A percentile compares a stretch with the other conserved stretches of the same genome.
These are phyloP conservation scores for Alouatta palliata DNA, from an alignment of 2,113 vertebrate species.

Conservation along the genomic window DNA sequence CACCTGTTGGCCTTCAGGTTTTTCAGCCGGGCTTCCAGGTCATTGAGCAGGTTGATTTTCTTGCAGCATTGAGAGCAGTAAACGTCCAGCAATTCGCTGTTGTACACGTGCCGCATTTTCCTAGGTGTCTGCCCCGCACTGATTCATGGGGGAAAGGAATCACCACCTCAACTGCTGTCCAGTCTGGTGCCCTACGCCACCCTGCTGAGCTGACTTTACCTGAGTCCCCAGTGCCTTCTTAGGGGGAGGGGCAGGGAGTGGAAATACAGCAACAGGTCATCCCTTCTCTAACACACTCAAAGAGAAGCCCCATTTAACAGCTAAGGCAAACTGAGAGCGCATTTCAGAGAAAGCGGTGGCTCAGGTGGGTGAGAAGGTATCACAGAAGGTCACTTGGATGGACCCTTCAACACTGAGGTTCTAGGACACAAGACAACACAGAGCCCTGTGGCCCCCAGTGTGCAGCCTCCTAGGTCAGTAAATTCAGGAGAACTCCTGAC, in stretches of 20 bases:
- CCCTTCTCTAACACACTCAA: not conserved
- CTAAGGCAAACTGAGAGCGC: not conserved
- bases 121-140: constrained; percentile 96
- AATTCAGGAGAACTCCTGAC: not conserved
- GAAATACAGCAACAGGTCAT: not conserved
- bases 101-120: constrained; percentile 90
- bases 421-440: not conserved
- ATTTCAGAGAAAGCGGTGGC: not conserved
- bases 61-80: constrained; percentile 99
- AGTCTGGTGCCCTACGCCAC: not conserved
- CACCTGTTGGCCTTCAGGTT: constrained; percentile 97
- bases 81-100: constrained; percentile 91
- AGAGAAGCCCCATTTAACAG: not conserved
- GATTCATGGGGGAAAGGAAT: constrained; percentile 71
- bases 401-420: not conserved
- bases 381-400: not conserved
- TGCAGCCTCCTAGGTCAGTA: not conserved
- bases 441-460: rapidly evolving
- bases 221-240: not conserved
- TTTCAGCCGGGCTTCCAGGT: constrained; percentile 95
- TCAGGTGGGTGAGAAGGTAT: not conserved
- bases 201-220: not conserved
- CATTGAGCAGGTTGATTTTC: constrained; percentile 96
- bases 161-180: not conserved
- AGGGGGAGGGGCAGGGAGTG: not conserved